phyloP scores from a whole-genome alignment of 2,113 vertebrate genomes.

The Nannospalax galili region DNA sequence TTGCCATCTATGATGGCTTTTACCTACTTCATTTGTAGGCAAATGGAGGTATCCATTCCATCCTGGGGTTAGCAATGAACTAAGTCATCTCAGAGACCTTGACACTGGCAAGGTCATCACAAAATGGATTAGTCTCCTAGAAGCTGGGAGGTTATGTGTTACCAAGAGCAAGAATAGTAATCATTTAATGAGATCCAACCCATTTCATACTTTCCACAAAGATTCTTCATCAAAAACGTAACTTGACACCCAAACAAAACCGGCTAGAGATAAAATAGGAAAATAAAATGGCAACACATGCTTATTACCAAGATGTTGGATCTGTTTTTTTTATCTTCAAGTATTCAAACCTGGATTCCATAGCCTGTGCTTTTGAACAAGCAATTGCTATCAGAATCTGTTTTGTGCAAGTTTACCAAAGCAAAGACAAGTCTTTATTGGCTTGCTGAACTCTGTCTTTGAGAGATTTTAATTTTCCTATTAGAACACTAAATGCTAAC shows the following conservation, averaged over 20 bases:
- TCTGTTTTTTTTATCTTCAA: neutral
- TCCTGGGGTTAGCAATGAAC: neutral
- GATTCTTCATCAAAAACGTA: conserved; percentile 34
- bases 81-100: neutral
- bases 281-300: conserved; percentile 21
- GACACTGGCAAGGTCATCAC: conserved; percentile 23
- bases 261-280: conserved; percentile 7
- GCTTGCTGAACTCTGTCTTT: conserved; percentile 57
- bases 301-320: neutral
- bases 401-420: conserved; percentile 55
- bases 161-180: neutral
- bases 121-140: neutral
- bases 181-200: neutral
- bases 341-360: conserved; percentile 42
- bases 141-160: neutral
- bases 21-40: neutral
- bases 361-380: neutral
- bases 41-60: neutral
- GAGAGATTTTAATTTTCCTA: conserved; percentile 59
- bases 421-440: conserved; percentile 49
- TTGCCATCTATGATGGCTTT: neutral
- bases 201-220: conserved; percentile 22
- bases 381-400: conserved; percentile 54
- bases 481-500: conserved; percentile 60
- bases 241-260: neutral